These are phyloP conservation scores for Asobara japonica DNA, from an alignment of 1,140 invertebrate genomes.

Conservation along the genomic window DNA sequence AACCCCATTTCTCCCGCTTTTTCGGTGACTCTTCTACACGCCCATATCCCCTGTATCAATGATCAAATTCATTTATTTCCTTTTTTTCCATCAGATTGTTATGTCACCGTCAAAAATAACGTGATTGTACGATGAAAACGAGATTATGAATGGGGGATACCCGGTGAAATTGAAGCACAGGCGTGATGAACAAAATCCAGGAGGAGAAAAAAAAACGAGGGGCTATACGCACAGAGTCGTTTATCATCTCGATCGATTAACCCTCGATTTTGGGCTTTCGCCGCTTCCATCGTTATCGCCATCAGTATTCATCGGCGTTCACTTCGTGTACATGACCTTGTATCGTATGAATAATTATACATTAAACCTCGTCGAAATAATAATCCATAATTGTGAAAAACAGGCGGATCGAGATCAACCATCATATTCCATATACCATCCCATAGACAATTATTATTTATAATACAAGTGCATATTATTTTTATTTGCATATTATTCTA, in stretches of 20 bases:
- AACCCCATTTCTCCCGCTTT: slow-evolving; percentile 35
- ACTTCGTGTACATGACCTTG: slow-evolving; percentile 11
- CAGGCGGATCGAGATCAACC: too few species aligned
- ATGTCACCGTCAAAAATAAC: slow-evolving; percentile 6
- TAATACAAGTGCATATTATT: too few species aligned
- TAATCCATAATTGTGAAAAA: neutral
- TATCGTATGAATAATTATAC: neutral
- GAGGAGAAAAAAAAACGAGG: neutral
- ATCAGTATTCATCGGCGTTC: slow-evolving; percentile 12
- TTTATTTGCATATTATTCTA: too few species aligned
- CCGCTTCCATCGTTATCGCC: slow-evolving; percentile 2
- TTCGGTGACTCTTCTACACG: slow-evolving; percentile 17
- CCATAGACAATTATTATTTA: too few species aligned
- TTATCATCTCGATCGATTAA: slow-evolving; percentile 14
- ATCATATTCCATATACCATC: too few species aligned
- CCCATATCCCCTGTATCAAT: neutral
- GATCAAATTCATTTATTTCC: neutral
- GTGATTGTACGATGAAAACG: neutral
- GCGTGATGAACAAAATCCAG: slow-evolving; percentile 2
- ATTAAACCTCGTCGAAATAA: neutral
- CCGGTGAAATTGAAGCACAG: neutral
- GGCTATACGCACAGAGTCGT: neutral
- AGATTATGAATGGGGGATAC: slow-evolving; percentile 12
- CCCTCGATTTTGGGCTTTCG: slow-evolving; percentile 10
- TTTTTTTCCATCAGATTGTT: neutral